phyloP scores from a whole-genome alignment of 2,797 vertebrate genomes.

The Alectoris magna region DNA sequence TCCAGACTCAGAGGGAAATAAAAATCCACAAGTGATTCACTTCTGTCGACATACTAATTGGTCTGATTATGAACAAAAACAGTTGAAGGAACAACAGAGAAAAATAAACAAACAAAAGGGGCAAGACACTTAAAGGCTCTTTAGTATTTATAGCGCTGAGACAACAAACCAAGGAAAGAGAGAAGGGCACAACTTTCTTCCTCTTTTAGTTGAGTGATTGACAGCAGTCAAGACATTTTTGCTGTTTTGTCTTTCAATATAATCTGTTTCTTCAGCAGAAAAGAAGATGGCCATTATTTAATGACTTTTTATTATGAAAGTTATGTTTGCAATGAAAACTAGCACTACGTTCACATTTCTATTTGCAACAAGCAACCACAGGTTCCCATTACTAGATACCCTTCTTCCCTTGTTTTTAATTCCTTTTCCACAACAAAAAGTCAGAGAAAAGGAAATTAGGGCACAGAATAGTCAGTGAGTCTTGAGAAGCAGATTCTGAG shows the following conservation, averaged over 20 bases:
- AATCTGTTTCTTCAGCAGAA: background rate
- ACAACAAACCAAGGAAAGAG: background rate
- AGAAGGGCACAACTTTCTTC: background rate
- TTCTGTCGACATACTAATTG: constrained; percentile 43
- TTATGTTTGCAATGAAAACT: background rate
- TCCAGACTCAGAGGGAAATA: background rate
- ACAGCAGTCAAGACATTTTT: background rate
- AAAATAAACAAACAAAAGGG: background rate
- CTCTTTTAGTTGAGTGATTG: background rate
- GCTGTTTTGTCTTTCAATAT: background rate
- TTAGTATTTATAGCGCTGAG: background rate
- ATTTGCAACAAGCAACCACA: background rate
- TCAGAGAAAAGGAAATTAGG: background rate
- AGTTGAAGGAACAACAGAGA: background rate
- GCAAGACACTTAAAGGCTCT: background rate
- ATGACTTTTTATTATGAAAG: background rate
- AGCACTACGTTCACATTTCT: background rate
- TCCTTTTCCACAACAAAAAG: background rate
- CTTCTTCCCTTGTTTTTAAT: background rate
- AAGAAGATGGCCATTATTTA: accelerated
- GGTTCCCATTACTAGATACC: background rate
- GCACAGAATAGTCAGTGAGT: background rate
- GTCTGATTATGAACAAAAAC: constrained; percentile 62
- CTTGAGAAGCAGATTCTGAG: background rate
- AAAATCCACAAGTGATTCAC: constrained; percentile 2